Percentiles rank a stretch among this genome's conserved stretches.
phyloP scores from a whole-genome alignment of 2,797 vertebrate genomes.

The Sebastes cheni region DNA sequence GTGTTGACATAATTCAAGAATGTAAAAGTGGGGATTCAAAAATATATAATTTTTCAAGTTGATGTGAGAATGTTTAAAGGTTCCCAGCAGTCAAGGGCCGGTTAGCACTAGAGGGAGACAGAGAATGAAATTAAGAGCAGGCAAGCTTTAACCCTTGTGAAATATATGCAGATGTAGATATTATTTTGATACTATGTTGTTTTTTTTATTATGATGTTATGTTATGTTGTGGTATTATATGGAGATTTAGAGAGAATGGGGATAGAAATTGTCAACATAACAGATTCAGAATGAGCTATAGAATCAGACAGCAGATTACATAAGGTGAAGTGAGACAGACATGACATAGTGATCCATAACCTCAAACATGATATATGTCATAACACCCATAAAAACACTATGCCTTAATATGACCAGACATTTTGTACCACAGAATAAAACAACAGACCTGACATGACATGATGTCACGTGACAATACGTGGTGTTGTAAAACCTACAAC shows the following conservation, averaged over 20 bases:
- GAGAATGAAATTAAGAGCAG: constrained; percentile 56
- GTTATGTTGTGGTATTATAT: not conserved
- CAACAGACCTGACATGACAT: not conserved
- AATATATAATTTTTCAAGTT: not conserved
- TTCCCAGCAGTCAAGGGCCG: not conserved
- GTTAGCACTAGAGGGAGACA: constrained; percentile 80
- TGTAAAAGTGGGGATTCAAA: not conserved
- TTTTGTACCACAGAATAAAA: not conserved
- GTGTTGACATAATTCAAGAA: not conserved
- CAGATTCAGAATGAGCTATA: not conserved
- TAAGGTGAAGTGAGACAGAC: not conserved
- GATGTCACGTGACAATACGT: not conserved
- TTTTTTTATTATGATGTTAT: not conserved
- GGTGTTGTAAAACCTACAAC: not conserved
- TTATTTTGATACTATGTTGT: not conserved
- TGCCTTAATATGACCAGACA: not conserved
- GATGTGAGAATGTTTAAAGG: not conserved
- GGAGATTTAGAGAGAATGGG: not conserved
- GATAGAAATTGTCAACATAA: not conserved
- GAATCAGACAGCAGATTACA: not conserved
- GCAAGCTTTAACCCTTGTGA: not conserved
- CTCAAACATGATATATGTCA: not conserved
- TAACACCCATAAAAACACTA: not conserved
- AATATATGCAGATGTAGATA: not conserved
- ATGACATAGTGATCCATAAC: not conserved